Percentiles rank a stretch among this genome's conserved stretches.
Evolutionary conservation across 1,140 invertebrate genomes (phyloP).

Genomic region (Apocrypta bakeri): DNA sequence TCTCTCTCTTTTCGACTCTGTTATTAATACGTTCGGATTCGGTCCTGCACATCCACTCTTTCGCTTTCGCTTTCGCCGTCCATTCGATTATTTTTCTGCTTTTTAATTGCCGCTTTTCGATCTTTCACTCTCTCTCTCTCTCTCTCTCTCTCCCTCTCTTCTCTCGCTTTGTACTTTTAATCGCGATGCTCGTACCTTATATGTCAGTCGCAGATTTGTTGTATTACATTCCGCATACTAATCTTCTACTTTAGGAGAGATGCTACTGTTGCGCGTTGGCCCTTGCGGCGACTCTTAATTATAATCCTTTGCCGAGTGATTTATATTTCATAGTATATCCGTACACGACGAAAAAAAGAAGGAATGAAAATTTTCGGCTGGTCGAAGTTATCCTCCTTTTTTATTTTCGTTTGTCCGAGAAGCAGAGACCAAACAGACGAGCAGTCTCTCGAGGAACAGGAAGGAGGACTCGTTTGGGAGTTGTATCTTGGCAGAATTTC

Average conservation of each 20-base stretch:
- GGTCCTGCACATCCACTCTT: background rate
- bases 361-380: background rate
- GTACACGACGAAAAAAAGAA: background rate
- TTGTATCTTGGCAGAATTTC: too few relatives aligned
- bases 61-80: background rate
- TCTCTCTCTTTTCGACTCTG: too few relatives aligned
- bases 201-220: background rate
- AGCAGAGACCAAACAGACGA: background rate
- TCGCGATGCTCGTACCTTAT: background rate
- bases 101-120: background rate
- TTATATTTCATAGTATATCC: background rate
- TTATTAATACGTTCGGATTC: conserved; percentile 21
- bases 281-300: background rate
- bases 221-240: background rate
- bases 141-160: too few relatives aligned
- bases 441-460: too few relatives aligned
- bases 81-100: background rate
- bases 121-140: background rate
- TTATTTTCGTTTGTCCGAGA: too few relatives aligned
- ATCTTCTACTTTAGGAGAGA: background rate
- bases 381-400: background rate
- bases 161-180: background rate
- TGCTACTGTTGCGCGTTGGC: background rate
- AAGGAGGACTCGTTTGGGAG: too few relatives aligned
- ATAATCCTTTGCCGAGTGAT: background rate